Evolutionary conservation across 2,113 vertebrate species (phyloP), one percentile per base, ranked within the genome.

Genomic region (Tragelaphus scriptus): DNA sequence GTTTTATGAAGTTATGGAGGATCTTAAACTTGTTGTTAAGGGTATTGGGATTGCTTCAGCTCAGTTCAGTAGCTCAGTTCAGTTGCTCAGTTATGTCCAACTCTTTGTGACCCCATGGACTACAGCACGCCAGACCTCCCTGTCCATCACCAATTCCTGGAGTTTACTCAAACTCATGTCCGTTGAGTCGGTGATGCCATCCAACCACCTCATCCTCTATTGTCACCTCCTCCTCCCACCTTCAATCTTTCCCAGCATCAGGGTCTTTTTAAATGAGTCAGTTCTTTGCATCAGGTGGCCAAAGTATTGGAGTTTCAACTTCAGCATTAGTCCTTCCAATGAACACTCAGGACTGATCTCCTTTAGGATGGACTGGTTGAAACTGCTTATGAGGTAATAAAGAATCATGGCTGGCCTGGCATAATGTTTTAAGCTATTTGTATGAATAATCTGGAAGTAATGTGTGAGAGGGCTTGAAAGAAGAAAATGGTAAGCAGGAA

Each of bases 371-470:
- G 19, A 40, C n/a, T 71, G n/a, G 19, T 6, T 53, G 26, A 23
- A 53, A 63, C 65, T 89, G 30, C 56, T 56, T 77, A 56, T 11
- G 1, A 75, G 47, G 12, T 77, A 55, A 49, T 63, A 56, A 14
- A 55, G 63, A 81, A 80, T 68, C 51, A n/a, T 30, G 5, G 17
- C 28, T 59, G n/a, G 15, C 81, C 11, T 61, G 51, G 53, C 21
- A 12, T 32, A 81, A 87, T 32, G 81, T 91, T 94, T 58, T 40
- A 87, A 93, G 32, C 15, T 87, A 81, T 71, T 94, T 91, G 12
- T 51, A 30, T 44, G 53, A 90, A 44, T 86, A 68, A 44, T 81
- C n/a, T 77, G 21, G 49, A 49, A 12, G 30, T 71, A 53, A 44
- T 79, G 0, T 85, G 12, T 77, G 53, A 90, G 28, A 77, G n/a